Base-by-base conservation (phyloP, 2,113 vertebrate genomes). In the Tricholaema leucomelas region DNA sequence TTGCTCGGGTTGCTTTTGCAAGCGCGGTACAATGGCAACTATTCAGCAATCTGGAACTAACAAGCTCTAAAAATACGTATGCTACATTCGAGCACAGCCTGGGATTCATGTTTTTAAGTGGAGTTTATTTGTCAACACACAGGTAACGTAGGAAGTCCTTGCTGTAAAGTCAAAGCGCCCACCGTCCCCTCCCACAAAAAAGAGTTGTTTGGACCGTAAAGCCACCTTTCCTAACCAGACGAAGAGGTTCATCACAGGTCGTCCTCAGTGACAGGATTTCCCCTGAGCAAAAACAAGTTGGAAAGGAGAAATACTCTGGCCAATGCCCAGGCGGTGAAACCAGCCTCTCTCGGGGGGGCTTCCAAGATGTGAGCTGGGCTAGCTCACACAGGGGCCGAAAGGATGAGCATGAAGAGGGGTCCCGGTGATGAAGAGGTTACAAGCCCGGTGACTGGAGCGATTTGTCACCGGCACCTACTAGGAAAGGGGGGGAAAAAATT, bases 1-100 rank as follows among this genome's bases (percentile, higher is more conserved):
- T 97, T 93, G 96, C 85, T 85, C 79, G 84, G 81, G 76, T 42
- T 94, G 18, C 71, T 93, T 87, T 87, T 69, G 66, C 83, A 42
- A 95, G 70, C 55, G 27, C 67, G 52, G 56, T 85, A 85, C 93
- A 94, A 96, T 91, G 54, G 90, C 87, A 96, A 78, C 46, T 71
- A 87, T 92, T 96, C 86, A 85, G 87, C 74, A 64, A 81, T 66
- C 90, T 58, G 38, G 81, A 44, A 59, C 85, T 71, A 85, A 91
- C 76, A 94, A 96, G 83, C 80, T 82, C 85, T 86, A 76, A 90
- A 94, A 92, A 86, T 81, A 80, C 76, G 79, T 61, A 81, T 70
- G 27, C 67, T 42, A 63, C 90, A 12, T 81, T 64, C 40, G 19
- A 54, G 6, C 48, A 35, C 56, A 83, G 81, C 44, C 55, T 5